Evolutionary conservation across 2,113 vertebrate species (phyloP).

Genomic region (Cyphomyrus discorhynchus): DNA sequence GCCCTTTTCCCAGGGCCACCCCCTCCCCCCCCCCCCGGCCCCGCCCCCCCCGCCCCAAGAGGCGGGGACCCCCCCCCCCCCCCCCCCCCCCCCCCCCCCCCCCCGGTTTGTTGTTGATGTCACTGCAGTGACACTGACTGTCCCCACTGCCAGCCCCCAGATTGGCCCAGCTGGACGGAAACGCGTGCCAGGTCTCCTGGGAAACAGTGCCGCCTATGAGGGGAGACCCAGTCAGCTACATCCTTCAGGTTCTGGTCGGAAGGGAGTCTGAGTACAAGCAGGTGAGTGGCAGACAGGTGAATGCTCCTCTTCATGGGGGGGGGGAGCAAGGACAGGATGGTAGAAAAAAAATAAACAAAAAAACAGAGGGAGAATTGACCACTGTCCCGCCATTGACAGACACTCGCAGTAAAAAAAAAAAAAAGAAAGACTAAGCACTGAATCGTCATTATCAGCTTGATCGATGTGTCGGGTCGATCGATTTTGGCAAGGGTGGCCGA

Average conservation of each 20-base stretch:
- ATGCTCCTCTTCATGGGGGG: not conserved
- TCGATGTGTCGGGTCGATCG: not conserved
- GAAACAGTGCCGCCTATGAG: conserved; percentile 87
- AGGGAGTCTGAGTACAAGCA: conserved; percentile 95
- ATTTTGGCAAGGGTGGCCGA: not conserved
- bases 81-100: too few relatives aligned
- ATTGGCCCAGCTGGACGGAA: conserved; percentile 87
- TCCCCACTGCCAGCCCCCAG: conserved; percentile 68
- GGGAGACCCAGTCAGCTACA: conserved; percentile 83
- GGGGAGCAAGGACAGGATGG: not conserved
- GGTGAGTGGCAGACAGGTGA: conserved; percentile 57
- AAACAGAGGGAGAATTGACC: not conserved
- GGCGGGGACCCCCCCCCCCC: too few relatives aligned
- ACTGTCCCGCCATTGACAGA: not conserved
- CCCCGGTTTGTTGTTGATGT: not conserved
- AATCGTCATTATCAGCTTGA: not conserved
- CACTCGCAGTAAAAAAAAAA: not conserved
- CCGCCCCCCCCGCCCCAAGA: too few relatives aligned
- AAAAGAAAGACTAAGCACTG: not conserved
- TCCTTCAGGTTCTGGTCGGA: conserved; percentile 87
- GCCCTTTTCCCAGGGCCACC: too few relatives aligned
- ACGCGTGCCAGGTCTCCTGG: conserved; percentile 87
- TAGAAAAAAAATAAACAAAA: not conserved
- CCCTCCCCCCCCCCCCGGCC: too few relatives aligned
- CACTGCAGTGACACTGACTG: not conserved